phyloP scores from a whole-genome alignment of 2,888 invertebrate species.

The Pachycephus smyrnensis region DNA sequence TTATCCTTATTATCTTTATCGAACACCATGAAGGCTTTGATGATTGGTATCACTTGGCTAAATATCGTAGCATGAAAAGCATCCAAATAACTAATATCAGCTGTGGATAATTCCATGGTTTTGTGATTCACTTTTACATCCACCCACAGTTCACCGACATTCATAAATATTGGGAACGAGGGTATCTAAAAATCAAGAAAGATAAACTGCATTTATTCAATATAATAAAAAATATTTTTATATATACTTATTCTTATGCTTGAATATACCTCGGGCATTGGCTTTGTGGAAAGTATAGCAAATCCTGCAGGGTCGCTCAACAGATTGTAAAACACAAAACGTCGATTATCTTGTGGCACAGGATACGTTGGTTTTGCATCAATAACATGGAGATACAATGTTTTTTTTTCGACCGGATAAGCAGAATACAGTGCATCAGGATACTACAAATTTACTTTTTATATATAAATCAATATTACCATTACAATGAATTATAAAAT shows the following conservation, averaged over 20 bases:
- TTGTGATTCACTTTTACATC: constrained; percentile 69
- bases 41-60: constrained; percentile 74
- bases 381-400: constrained; percentile 74
- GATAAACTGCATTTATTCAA: background rate
- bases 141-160: constrained; percentile 73
- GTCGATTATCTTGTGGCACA: constrained; percentile 67
- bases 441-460: constrained; percentile 65
- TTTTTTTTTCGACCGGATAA: constrained; percentile 56
- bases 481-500: background rate
- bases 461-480: background rate
- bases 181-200: constrained; percentile 57
- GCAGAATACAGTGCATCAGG: constrained; percentile 64
- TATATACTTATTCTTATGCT: background rate
- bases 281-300: constrained; percentile 74
- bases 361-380: constrained; percentile 70
- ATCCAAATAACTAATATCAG: constrained; percentile 70
- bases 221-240: background rate
- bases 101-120: constrained; percentile 64
- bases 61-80: constrained; percentile 84
- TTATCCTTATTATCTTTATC: constrained; percentile 72
- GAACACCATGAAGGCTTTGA: constrained; percentile 74
- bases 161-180: constrained; percentile 80
- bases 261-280: constrained; percentile 72
- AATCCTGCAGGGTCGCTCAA: constrained; percentile 70
- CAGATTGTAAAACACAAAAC: constrained; percentile 70